Conservation (phyloP, 2,888 invertebrate genomes). For the Tenthredo distinguenda region DNA sequence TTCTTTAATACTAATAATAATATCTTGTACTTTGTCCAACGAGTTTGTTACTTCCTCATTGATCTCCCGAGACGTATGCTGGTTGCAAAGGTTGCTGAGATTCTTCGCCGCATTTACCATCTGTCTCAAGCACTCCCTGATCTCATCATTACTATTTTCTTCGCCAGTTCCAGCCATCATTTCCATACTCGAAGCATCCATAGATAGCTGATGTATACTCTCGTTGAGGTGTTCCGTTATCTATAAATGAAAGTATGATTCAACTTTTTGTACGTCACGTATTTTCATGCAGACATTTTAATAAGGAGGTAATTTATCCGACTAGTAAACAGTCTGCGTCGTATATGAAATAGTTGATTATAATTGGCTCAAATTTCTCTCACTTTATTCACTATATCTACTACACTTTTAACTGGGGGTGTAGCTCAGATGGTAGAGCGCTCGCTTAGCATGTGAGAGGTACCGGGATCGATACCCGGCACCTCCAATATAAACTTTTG, state of each 20-base stretch:
- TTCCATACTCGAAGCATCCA: conserved; percentile 71
- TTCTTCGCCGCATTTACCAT: conserved; percentile 72
- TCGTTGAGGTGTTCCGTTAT: conserved; percentile 70
- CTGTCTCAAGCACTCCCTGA: conserved; percentile 70
- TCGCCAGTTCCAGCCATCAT: conserved; percentile 60
- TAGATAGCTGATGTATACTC: conserved; percentile 73
- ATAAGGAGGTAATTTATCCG: neutral
- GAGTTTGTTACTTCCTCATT: conserved; percentile 65
- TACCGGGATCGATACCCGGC: conserved; percentile 76
- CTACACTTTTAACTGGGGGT: conserved; percentile 64
- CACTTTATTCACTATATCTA: neutral
- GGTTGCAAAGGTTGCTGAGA: conserved; percentile 69
- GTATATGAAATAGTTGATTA: neutral
- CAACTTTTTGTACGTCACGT: neutral
- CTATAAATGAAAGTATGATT: conserved; percentile 1
- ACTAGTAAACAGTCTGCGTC: neutral
- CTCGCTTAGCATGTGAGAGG: conserved; percentile 77
- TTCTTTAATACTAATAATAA: conserved; percentile 65
- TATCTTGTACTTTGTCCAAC: conserved; percentile 67
- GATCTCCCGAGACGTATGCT: conserved; percentile 64
- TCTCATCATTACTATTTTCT: conserved; percentile 65
- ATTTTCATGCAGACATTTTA: neutral
- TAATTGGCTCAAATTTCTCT: neutral
- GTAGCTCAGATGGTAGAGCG: conserved; percentile 77
- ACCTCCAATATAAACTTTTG: conserved; percentile 65